Evolutionary conservation across 2,797 vertebrate species (phyloP), one percentile per base, ranked within the genome.

Genomic region (Sebastes paucispinis): DNA sequence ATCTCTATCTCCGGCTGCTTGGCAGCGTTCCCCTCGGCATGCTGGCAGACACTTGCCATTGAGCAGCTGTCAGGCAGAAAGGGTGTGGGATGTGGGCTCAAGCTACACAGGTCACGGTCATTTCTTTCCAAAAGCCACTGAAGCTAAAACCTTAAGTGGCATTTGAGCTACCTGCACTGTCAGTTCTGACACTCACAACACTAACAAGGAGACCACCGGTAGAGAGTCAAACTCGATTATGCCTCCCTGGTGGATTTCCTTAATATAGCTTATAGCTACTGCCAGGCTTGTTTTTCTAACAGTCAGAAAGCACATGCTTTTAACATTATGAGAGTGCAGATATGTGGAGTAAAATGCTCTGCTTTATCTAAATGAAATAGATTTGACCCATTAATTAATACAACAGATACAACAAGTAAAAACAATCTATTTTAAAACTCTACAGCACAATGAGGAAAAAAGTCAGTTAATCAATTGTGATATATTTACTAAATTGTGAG

Each of bases 141-240:
- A 94, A 96, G 95, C 94, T 95, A 96, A 96, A 96, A 95, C 90
- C 88, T 93, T 96, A 96, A 96, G 91, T 95, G 94, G 94, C 94
- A 91, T 93, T 79, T 95, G 95, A 96, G 95, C 92, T 95, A 96
- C 95, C 94, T 96, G 92, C 91, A 90, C 94, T 96, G 94, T 94
- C 94, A 95, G 93, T 91, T 92, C 90, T 93, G 93, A 96, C 88
- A 91, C 92, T 91, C 91, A 88, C 87, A 91, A 93, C 92, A 92
- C 92, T 95, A 95, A 95, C 93, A 94, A 95, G 89, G 89, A 94
- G 95, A 95, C 94, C 94, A 94, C 95, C 94, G 74, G 93, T 89
- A 88, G 88, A 93, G 93, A 93, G 92, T 92, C 92, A 94, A 95
- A 94, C 90, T 92, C 87, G 80, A 94, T 94, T 95, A 94, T 88